Conservation (phyloP, 2,797 vertebrate species). For the Enteromius argenteus region DNA sequence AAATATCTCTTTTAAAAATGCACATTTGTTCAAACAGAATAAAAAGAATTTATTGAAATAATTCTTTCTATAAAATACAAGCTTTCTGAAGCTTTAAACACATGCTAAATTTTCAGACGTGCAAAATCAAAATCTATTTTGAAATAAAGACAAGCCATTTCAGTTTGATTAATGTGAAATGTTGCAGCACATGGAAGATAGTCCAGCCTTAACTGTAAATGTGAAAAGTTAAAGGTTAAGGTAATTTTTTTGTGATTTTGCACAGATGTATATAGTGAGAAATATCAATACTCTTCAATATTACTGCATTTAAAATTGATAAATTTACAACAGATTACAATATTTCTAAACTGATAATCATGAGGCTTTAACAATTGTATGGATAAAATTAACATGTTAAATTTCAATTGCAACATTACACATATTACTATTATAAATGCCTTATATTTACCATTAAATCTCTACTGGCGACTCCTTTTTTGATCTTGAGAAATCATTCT, state of each 20-base stretch:
- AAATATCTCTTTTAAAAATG: slow-evolving; percentile 1
- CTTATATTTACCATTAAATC: slow-evolving; percentile 1
- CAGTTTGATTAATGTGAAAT: not conserved
- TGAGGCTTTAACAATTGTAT: not conserved
- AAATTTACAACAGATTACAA: slow-evolving; percentile 15
- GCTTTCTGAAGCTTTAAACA: slow-evolving; percentile 17
- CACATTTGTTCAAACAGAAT: slow-evolving; percentile 19
- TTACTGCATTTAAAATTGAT: slow-evolving; percentile 7
- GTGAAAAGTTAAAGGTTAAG: not conserved
- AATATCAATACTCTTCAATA: slow-evolving; percentile 21
- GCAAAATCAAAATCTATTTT: slow-evolving; percentile 30
- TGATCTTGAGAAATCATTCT: not conserved
- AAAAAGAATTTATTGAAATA: slow-evolving; percentile 18
- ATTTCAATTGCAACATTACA: not conserved
- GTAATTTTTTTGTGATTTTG: not conserved
- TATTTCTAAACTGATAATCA: not conserved
- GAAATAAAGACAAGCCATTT: slow-evolving; percentile 31
- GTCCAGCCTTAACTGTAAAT: not conserved
- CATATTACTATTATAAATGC: slow-evolving; percentile 6
- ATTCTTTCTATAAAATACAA: not conserved
- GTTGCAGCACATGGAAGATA: not conserved
- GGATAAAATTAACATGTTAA: not conserved
- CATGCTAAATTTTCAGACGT: slow-evolving; percentile 44
- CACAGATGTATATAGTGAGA: slow-evolving; percentile 7
- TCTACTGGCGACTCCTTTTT: not conserved